These are phyloP conservation scores for Pipistrellus pipistrellus DNA, from an alignment of 2,797 vertebrate genomes.

Conservation along the genomic window DNA sequence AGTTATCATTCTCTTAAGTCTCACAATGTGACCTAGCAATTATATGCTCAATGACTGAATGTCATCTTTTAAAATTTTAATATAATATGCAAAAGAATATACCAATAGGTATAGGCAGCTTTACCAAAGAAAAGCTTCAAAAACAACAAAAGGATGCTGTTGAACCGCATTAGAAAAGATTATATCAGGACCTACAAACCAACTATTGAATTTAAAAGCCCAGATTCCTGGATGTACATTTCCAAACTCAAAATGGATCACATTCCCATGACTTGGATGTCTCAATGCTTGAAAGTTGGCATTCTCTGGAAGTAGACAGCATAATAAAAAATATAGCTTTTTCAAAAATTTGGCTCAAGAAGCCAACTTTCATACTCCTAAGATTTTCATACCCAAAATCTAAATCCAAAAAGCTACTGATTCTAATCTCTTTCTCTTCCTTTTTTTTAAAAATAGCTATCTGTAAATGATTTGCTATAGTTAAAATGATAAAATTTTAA, in stretches of 20 bases:
- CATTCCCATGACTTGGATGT: neutral
- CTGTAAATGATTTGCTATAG: neutral
- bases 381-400: neutral
- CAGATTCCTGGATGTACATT: neutral
- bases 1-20: neutral
- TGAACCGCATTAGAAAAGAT: neutral
- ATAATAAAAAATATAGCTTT: conserved; percentile 14
- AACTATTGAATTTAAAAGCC: neutral
- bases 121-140: conserved; percentile 4
- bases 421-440: neutral
- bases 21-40: neutral
- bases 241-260: neutral
- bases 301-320: neutral
- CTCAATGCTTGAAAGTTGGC: neutral
- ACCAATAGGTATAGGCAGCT: neutral
- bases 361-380: neutral
- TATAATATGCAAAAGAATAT: neutral
- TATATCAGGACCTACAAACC: neutral
- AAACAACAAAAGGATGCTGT: neutral
- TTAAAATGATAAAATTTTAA: neutral
- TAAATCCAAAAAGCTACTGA: neutral
- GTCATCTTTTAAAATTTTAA: neutral
- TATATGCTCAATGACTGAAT: neutral
- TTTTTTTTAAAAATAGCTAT: neutral
- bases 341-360: neutral